Evolutionary conservation across 35 echinoderm and acorn worm species (phyloP).

Genomic region (Antedon bifida): DNA sequence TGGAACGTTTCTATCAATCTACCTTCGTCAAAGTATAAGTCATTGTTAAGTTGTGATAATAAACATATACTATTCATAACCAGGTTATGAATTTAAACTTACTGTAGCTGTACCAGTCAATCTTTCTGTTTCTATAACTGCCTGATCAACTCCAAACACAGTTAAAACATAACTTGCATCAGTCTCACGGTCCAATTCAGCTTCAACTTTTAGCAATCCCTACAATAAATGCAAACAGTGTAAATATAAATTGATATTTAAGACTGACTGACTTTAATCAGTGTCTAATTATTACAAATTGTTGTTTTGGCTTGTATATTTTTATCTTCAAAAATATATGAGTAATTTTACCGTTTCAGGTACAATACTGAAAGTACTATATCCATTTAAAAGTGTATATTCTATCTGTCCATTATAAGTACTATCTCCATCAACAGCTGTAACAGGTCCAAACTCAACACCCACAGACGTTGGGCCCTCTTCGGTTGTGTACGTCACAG

Average conservation of each 20-base stretch:
- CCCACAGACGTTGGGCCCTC: conserved; percentile 36
- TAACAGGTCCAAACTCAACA: conserved; percentile 28
- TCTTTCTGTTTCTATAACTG: conserved; percentile 14
- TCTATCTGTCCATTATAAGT: conserved; percentile 39
- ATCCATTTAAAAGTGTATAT: conserved; percentile 48
- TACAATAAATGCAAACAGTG: background rate
- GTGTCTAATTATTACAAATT: too few species aligned
- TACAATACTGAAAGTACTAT: conserved; percentile 51
- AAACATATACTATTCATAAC: too few species aligned
- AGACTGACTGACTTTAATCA: too few species aligned
- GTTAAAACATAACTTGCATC: conserved; percentile 29
- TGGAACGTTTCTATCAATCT: too few species aligned
- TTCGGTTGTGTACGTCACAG: conserved; percentile 11
- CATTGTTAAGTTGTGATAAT: too few species aligned
- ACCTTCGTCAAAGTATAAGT: too few species aligned
- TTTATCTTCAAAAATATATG: too few species aligned
- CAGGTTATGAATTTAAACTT: background rate
- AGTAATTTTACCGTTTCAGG: conserved; percentile 48
- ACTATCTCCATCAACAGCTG: conserved; percentile 58
- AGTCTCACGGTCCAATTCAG: conserved; percentile 57
- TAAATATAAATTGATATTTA: conserved; percentile 4
- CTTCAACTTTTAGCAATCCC: background rate
- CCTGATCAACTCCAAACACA: conserved; percentile 59
- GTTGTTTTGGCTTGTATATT: too few species aligned
- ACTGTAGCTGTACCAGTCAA: conserved; percentile 63